Base-by-base conservation (phyloP, 2,797 vertebrate species). In the Sphenodon punctatus region DNA sequence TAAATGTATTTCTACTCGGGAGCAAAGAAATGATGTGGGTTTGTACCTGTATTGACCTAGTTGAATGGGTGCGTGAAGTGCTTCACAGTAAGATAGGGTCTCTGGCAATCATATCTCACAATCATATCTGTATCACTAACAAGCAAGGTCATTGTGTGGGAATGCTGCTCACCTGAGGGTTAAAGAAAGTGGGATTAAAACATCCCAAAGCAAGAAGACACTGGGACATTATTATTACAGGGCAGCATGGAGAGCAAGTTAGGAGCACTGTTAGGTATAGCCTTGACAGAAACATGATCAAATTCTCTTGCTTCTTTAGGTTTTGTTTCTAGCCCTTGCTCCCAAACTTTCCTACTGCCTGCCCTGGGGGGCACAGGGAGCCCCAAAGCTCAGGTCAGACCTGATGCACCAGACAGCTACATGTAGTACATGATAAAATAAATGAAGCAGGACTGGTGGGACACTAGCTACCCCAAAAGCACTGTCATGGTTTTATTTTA, bases 361-460 rank as follows among this genome's bases (percentile, higher is more conserved):
- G 49, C 6, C 34, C 20, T 48, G 64, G 20, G 73, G 66, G 43
- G 68, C 55, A 70, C 69, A 48, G 65, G 85, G 20, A 49, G 51
- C 14, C 45, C 12, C 16, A 39, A 38, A 42, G 58, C 23, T 20
- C 68, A 48, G 25, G 36, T 67, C 4, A 17, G 25, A 56, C 3
- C 10, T 61, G 25, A n/a, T 27, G 5, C 59, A 59, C 59, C 56
- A 27, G 12, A 60, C 34, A 13, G 2, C 3, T 4, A 65, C 41
- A 17, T 13, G 39, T 25, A 22, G 22, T n/a, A n/a, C n/a, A n/a
- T n/a, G n/a, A n/a, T n/a, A n/a, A n/a, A n/a, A n/a, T n/a, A 16
- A 14, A 0, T 0, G 12, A 48, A 61, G 39, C 60, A 68, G 39
- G n/a, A 25, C 4, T 0, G 2, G 51, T 14, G 4, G 42, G 22